Evolutionary conservation across 2,888 invertebrate genomes (phyloP).

Genomic region (Pollenia amentaria): DNA sequence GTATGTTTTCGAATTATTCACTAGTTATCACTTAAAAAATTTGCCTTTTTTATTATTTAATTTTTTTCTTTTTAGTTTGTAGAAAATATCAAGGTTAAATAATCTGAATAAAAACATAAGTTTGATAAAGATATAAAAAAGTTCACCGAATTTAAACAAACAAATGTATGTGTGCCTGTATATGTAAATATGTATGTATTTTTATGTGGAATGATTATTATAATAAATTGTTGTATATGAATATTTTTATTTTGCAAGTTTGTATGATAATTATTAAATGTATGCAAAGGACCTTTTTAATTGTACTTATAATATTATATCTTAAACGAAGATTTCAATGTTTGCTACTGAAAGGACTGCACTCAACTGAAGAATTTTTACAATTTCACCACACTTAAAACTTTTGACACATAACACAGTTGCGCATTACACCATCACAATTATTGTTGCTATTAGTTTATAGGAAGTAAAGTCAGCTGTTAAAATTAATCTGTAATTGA

Average conservation of each 20-base stretch:
- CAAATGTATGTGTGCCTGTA: slow-evolving; percentile 1
- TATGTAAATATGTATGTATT: neutral
- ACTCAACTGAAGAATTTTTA: slow-evolving; percentile 77
- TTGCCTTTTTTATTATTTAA: neutral
- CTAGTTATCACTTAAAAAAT: neutral
- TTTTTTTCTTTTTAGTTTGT: slow-evolving; percentile 16
- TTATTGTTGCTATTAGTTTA: neutral
- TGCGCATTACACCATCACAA: slow-evolving; percentile 76
- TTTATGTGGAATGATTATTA: slow-evolving; percentile 24
- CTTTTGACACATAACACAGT: slow-evolving; percentile 70
- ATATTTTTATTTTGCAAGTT: neutral
- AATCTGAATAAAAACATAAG: slow-evolving; percentile 19
- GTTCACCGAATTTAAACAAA: slow-evolving; percentile 8
- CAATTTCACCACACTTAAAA: slow-evolving; percentile 44
- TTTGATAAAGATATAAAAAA: slow-evolving; percentile 19
- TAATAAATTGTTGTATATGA: neutral
- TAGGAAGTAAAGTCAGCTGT: slow-evolving; percentile 18
- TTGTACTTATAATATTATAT: neutral
- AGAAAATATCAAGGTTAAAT: slow-evolving; percentile 45
- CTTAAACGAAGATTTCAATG: slow-evolving; percentile 51
- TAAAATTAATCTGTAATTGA: neutral
- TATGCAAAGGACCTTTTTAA: slow-evolving; percentile 51
- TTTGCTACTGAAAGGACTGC: slow-evolving; percentile 80
- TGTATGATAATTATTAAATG: neutral
- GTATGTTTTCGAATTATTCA: neutral